phyloP scores from a whole-genome alignment of 2,113 vertebrate genomes.

The Hippolais icterina region DNA sequence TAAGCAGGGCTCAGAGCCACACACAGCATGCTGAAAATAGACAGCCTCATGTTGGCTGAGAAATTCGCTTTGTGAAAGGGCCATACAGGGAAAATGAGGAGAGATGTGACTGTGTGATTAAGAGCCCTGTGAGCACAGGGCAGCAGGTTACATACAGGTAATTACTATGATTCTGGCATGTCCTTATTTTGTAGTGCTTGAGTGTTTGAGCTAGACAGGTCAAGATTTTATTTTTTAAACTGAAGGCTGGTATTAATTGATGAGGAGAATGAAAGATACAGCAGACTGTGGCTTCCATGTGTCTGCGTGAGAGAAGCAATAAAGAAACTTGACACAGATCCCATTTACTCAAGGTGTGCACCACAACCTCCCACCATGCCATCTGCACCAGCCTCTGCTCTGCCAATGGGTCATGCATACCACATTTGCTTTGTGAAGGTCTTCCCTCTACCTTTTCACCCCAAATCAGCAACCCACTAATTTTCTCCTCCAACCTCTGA shows the following conservation, averaged over 20 bases:
- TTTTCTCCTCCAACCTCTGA: not conserved
- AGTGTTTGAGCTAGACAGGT: not conserved
- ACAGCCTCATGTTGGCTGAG: accelerated
- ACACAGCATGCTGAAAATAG: not conserved
- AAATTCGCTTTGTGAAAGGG: not conserved
- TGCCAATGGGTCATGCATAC: not conserved
- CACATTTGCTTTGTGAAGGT: not conserved
- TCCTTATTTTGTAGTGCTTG: not conserved
- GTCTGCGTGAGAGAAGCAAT: not conserved
- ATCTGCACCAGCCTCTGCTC: not conserved
- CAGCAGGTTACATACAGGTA: not conserved
- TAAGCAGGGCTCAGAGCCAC: not conserved
- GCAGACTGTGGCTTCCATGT: not conserved
- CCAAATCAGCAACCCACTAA: not conserved
- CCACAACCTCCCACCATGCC: not conserved
- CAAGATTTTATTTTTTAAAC: not conserved
- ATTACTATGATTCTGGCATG: accelerated
- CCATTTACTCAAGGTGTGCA: not conserved
- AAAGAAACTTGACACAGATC: not conserved
- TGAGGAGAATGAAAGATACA: not conserved
- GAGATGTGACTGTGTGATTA: not conserved
- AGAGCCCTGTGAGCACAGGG: not conserved
- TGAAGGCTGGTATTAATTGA: not conserved
- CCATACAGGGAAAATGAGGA: not conserved
- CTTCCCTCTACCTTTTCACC: not conserved